Evolutionary conservation across 1,140 invertebrate species (phyloP).

Genomic region (Portunus trituberculatus): DNA sequence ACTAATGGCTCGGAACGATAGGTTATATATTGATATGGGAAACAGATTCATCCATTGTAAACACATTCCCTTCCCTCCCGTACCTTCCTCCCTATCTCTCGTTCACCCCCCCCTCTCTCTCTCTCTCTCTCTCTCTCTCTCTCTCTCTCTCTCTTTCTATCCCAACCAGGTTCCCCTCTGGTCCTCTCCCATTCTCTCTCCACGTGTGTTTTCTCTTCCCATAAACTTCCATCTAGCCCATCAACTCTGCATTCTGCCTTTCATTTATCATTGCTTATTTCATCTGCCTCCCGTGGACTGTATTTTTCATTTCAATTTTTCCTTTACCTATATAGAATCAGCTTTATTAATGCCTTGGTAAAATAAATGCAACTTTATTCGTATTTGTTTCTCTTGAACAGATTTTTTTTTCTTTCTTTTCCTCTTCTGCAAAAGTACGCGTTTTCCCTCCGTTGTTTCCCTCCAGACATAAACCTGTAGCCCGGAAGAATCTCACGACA

Average conservation of each 20-base stretch:
- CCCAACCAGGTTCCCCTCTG: no score
- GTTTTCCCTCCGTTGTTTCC: background rate
- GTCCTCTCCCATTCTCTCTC: background rate
- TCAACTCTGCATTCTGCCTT: background rate
- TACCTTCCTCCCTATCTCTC: background rate
- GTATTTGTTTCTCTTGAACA: no score
- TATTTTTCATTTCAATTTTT: no score
- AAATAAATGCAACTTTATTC: no score
- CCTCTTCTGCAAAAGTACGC: background rate
- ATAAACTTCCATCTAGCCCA: background rate
- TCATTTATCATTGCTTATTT: no score
- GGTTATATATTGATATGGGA: slow-evolving; percentile 23
- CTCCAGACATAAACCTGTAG: background rate
- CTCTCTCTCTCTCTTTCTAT: no score
- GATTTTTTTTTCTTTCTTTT: background rate
- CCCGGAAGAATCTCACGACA: background rate
- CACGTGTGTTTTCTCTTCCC: background rate
- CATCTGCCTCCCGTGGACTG: no score
- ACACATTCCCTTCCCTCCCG: background rate
- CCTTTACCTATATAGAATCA: no score
- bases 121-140: no score
- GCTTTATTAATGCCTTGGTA: no score
- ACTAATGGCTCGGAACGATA: background rate
- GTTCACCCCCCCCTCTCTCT: background rate
- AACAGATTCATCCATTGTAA: slow-evolving; percentile 23